Conservation (phyloP, 2,113 vertebrate species). For the Peromyscus californicus region DNA sequence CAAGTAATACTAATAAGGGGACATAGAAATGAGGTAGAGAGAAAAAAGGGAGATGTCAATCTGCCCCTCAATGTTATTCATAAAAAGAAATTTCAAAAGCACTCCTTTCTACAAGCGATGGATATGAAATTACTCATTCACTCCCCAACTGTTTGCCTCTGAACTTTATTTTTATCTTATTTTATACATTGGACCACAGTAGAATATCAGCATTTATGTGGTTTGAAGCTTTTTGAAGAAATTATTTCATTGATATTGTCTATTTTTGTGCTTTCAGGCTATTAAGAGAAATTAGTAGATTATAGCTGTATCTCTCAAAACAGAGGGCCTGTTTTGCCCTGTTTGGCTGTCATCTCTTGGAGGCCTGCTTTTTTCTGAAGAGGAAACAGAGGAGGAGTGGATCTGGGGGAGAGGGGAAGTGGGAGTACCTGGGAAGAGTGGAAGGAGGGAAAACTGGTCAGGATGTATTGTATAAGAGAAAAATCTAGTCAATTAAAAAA, state of each 20-base stretch:
- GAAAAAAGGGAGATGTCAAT: not conserved
- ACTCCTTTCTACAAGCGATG: not conserved
- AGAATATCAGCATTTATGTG: not conserved
- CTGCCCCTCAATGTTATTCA: not conserved
- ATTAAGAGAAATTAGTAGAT: conserved; percentile 38
- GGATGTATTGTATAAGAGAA: not conserved
- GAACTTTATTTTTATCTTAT: not conserved
- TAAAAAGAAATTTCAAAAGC: not conserved
- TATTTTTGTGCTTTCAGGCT: conserved; percentile 11
- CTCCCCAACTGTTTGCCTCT: not conserved
- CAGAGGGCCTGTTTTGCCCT: not conserved
- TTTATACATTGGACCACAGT: not conserved
- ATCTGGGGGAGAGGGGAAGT: too few relatives aligned
- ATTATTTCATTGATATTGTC: conserved; percentile 7
- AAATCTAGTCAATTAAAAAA: not conserved
- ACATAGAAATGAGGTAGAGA: not conserved
- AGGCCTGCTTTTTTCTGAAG: not conserved
- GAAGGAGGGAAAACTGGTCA: not conserved
- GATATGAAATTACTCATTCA: not conserved
- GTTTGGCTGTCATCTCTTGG: not conserved
- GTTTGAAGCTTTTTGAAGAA: not conserved
- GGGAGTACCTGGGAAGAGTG: not conserved
- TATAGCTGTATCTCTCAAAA: conserved; percentile 37
- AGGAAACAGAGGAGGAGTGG: not conserved
- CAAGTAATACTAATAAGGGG: not conserved